These are phyloP conservation scores for Lanistes nyassanus DNA, from an alignment of 1,140 invertebrate genomes.

Conservation along the genomic window DNA sequence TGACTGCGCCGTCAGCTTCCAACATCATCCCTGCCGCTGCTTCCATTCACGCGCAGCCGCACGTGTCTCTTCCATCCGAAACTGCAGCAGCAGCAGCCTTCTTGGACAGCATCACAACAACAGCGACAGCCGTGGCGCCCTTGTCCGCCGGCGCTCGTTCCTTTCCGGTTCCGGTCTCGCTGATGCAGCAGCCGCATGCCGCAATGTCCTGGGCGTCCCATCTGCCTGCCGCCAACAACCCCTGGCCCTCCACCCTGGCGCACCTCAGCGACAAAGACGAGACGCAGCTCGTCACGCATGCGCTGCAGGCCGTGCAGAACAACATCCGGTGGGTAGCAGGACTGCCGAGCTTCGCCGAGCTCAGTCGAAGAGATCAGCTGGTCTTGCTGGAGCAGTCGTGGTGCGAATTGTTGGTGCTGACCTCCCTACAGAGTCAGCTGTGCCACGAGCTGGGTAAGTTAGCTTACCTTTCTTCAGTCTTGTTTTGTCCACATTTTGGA, in stretches of 20 bases:
- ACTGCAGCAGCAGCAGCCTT: background rate
- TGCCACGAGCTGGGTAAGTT: background rate
- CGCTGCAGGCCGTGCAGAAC: background rate
- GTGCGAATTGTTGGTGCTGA: background rate
- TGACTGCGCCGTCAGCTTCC: background rate
- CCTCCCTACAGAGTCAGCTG: background rate
- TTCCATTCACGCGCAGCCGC: background rate
- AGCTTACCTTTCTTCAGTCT: background rate
- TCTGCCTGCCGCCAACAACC: background rate
- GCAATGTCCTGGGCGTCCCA: background rate
- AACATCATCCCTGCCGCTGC: background rate
- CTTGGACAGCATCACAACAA: no score
- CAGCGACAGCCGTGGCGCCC: background rate
- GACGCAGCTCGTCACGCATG: background rate
- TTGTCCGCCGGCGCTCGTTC: background rate
- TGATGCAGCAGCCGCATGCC: no score
- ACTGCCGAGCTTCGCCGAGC: background rate
- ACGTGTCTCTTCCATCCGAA: background rate
- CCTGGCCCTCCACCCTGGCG: background rate
- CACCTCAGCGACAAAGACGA: background rate
- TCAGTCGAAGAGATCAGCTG: slow-evolving; percentile 5
- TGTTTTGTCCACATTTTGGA: background rate
- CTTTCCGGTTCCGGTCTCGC: background rate
- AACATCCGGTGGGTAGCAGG: slow-evolving; percentile 8
- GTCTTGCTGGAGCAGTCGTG: slow-evolving; percentile 8